Evolutionary conservation across 1,140 invertebrate species (phyloP).

Genomic region (Brachionus rotundiformis): DNA sequence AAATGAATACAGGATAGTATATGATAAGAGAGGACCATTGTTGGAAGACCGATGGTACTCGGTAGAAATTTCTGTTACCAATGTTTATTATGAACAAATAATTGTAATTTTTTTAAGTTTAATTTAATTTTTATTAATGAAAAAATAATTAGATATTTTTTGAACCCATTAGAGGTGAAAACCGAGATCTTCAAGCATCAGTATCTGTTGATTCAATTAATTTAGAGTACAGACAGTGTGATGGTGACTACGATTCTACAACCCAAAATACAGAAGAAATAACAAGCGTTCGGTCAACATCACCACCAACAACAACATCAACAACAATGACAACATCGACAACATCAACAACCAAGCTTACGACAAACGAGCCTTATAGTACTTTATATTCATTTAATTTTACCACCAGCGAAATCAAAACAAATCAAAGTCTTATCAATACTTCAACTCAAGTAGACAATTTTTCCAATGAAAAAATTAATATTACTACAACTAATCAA

Average conservation of each 20-base stretch:
- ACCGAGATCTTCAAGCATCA: neutral
- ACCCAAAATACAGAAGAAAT: neutral
- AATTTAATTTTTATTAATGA: neutral
- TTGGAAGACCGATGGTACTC: slow-evolving; percentile 23
- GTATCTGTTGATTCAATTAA: slow-evolving; percentile 26
- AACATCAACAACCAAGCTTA: neutral
- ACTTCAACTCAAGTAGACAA: neutral
- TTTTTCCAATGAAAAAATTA: neutral
- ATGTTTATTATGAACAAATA: slow-evolving; percentile 19
- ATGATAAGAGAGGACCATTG: slow-evolving; percentile 24
- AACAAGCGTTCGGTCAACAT: neutral
- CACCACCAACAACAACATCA: no score
- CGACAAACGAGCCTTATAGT: neutral
- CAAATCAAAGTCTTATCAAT: neutral
- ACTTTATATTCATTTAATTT: neutral
- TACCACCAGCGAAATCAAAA: neutral
- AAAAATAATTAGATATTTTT: slow-evolving; percentile 19
- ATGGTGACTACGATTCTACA: neutral
- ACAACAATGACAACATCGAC: no score
- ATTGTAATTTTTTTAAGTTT: neutral
- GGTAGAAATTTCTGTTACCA: neutral
- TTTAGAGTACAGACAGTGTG: neutral
- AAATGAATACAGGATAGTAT: neutral
- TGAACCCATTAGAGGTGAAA: slow-evolving; percentile 8
- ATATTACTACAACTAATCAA: neutral